Percentiles rank a stretch among this genome's conserved stretches.
These are phyloP conservation scores for Dasyurus viverrinus DNA, from an alignment of 2,113 vertebrate genomes.

Conservation along the genomic window DNA sequence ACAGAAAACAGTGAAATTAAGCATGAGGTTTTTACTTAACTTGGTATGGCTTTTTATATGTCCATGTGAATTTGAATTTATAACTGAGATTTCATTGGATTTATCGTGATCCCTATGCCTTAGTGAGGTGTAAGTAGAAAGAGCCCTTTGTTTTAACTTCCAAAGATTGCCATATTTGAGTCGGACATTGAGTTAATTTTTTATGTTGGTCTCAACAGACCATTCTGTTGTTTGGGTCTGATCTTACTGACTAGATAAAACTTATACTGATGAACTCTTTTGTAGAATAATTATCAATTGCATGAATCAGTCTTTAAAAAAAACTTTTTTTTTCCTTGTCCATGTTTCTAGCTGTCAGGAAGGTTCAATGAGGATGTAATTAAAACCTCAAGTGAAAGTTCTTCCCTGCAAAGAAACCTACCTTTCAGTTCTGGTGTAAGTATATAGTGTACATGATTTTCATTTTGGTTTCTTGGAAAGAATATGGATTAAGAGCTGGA, in stretches of 20 bases:
- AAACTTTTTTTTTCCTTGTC: conserved; percentile 61
- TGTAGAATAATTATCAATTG: conserved; percentile 8
- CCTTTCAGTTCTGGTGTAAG: conserved; percentile 80
- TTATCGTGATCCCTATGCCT: no score
- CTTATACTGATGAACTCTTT: not conserved
- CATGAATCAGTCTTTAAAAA: not conserved
- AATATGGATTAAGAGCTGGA: not conserved
- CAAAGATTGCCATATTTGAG: not conserved
- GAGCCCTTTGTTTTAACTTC: no score
- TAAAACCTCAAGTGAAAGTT: conserved; percentile 69
- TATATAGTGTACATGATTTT: conserved; percentile 12
- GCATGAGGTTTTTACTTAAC: no score
- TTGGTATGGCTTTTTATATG: no score
- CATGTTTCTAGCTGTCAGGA: conserved; percentile 67
- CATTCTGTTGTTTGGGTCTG: not conserved
- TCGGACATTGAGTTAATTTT: not conserved
- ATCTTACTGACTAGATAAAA: conserved; percentile 27
- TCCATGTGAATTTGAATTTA: no score
- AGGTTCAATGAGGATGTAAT: conserved; percentile 65
- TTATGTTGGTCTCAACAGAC: not conserved
- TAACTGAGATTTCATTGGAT: no score
- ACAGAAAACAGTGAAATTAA: not conserved
- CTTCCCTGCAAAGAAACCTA: conserved; percentile 74
- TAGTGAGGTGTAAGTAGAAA: no score
- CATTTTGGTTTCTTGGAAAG: not conserved